A percentile compares a stretch with the other conserved stretches of the same genome.
Evolutionary conservation across 2,797 vertebrate species (phyloP).

Genomic region (Rhynchotus rufescens): DNA sequence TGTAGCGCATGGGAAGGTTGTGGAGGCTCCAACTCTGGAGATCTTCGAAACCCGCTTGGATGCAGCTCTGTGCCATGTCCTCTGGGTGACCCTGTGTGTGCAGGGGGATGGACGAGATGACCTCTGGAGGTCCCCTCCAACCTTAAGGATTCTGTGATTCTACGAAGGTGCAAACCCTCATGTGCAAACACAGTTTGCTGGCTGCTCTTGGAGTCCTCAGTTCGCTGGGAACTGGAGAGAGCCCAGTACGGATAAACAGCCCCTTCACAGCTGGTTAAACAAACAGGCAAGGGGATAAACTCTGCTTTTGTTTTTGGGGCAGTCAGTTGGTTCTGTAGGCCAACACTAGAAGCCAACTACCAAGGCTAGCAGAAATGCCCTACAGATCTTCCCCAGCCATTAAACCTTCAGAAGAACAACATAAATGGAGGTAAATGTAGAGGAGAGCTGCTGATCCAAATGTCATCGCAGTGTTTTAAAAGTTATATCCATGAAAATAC

Average conservation of each 20-base stretch:
- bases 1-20: neutral
- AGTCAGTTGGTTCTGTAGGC: neutral
- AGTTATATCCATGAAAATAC: neutral
- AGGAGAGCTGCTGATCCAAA: neutral
- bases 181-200: neutral
- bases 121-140: no score
- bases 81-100: no score
- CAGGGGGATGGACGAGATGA: no score
- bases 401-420: neutral
- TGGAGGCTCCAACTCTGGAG: no score
- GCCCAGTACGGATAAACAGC: neutral
- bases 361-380: neutral
- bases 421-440: neutral
- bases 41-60: no score
- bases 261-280: neutral
- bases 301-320: neutral
- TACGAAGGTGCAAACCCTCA: no score
- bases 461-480: neutral
- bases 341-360: neutral
- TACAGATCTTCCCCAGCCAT: neutral
- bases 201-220: no score
- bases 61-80: no score
- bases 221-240: neutral
- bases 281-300: neutral
- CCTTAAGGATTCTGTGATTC: no score